These are phyloP conservation scores for Copidosoma aretas DNA, from an alignment of 2,888 invertebrate species.

Conservation along the genomic window DNA sequence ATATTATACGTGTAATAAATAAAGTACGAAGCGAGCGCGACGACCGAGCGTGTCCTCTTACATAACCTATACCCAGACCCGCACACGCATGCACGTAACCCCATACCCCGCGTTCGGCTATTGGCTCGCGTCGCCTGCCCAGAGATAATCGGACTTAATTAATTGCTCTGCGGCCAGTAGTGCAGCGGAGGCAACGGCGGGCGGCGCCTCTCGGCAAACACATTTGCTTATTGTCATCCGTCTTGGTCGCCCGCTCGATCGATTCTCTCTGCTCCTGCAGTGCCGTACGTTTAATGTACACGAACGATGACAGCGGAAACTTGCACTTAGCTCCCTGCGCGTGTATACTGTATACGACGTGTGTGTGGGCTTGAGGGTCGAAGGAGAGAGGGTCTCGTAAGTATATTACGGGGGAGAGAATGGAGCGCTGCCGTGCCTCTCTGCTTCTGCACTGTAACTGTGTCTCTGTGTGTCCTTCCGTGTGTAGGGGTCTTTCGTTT, in stretches of 20 bases:
- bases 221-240: slow-evolving; percentile 60
- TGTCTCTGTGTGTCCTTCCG: neutral
- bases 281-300: neutral
- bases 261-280: neutral
- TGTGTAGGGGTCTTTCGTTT: too few species aligned
- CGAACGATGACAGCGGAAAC: neutral
- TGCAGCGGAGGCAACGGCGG: neutral
- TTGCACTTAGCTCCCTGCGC: neutral
- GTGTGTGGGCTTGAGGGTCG: too few species aligned
- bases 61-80: neutral
- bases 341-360: too few species aligned
- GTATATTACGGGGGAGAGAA: slow-evolving; percentile 5
- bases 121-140: slow-evolving; percentile 19
- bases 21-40: neutral
- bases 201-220: slow-evolving; percentile 51
- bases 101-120: neutral
- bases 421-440: neutral
- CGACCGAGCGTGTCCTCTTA: neutral
- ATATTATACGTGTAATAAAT: too few species aligned
- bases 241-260: slow-evolving; percentile 45
- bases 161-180: slow-evolving; percentile 53
- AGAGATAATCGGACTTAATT: slow-evolving; percentile 60
- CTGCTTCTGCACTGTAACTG: too few species aligned
- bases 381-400: neutral
- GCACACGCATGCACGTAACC: slow-evolving; percentile 15